Base-by-base conservation (phyloP, 2,888 invertebrate species). In the Allophyes oxyacanthae region DNA sequence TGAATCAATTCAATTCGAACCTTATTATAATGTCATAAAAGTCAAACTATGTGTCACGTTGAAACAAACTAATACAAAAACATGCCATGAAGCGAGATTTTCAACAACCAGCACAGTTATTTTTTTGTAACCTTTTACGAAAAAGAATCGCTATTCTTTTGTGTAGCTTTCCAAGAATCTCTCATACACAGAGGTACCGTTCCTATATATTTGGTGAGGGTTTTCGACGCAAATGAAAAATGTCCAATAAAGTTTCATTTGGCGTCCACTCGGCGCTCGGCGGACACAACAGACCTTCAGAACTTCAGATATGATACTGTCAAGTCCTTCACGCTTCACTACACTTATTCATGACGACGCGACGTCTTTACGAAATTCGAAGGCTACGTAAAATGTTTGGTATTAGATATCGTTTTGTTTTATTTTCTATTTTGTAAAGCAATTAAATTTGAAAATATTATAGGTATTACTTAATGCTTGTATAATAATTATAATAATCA, bases 191-290 rank as follows among this genome's bases (percentile, higher is more conserved):
- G 14, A 53, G 49, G 38, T 44, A 42, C 26, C 26, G 49, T 53
- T 34, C 15, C 28, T 6, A 40, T 53, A 58, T 51, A n/a, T 49
- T 56, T 53, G 57, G 50, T 40, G 65, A 76, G 66, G 75, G 56
- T 73, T 67, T 66, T 66, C 46, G 63, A 72, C 75, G 79, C 84
- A 87, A 86, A 89, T 86, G 88, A 89, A 88, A 88, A 87, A 86
- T 82, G 87, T 90, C 89, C 89, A 92, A 93, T 92, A 92, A 90
- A 92, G 87, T 92, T 90, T 87, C 85, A 92, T 92, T 91, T 89
- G 82, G 77, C 84, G 89, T 87, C 89, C 85, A 84, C 84, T 83
- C 77, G 74, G 71, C 76, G 77, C 56, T 51, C 48, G 9, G 64
- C 75, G 77, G 79, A 75, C 78, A 67, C 79, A 64, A 59, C 53